These are phyloP conservation scores for Ataeniobius toweri DNA, from an alignment of 2,797 vertebrate genomes.

Conservation along the genomic window DNA sequence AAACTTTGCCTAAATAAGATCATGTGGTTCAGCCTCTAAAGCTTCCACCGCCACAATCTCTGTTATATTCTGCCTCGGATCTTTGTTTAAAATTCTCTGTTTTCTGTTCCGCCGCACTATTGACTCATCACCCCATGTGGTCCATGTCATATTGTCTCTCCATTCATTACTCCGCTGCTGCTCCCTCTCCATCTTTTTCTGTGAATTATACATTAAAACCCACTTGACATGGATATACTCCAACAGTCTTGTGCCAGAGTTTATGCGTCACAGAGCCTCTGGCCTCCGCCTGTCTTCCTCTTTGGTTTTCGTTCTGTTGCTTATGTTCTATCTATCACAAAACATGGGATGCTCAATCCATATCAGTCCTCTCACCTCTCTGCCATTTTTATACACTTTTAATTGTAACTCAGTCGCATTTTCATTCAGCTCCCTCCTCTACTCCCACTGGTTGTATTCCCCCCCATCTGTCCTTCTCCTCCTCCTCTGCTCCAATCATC, in stretches of 20 bases:
- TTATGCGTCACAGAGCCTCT: conserved; percentile 64
- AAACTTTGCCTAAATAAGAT: conserved; percentile 27
- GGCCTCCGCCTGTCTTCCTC: conserved; percentile 33
- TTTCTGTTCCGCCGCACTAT: conserved; percentile 36
- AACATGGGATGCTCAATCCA: conserved; percentile 44
- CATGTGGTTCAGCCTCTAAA: conserved; percentile 10
- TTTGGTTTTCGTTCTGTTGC: conserved; percentile 24
- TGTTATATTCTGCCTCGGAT: conserved; percentile 13
- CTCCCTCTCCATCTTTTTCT: conserved; percentile 36
- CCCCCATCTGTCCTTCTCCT: conserved; percentile 60
- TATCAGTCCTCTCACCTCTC: conserved; percentile 41
- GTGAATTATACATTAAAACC: conserved; percentile 76
- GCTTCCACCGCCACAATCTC: conserved; percentile 14
- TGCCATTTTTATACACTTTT: conserved; percentile 32
- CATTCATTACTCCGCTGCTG: conserved; percentile 33
- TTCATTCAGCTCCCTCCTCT: conserved; percentile 43
- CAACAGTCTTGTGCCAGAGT: conserved; percentile 60
- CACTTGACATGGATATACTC: conserved; percentile 53
- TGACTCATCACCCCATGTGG: conserved; percentile 44
- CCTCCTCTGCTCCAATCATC: conserved; percentile 63
- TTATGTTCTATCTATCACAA: conserved; percentile 37
- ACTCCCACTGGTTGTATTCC: conserved; percentile 60
- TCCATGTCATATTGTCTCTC: conserved; percentile 40
- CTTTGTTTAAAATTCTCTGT: conserved; percentile 42
- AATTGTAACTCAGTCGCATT: conserved; percentile 36